Base-by-base conservation (phyloP, 2,113 vertebrate genomes). In the Caranx ignobilis region DNA sequence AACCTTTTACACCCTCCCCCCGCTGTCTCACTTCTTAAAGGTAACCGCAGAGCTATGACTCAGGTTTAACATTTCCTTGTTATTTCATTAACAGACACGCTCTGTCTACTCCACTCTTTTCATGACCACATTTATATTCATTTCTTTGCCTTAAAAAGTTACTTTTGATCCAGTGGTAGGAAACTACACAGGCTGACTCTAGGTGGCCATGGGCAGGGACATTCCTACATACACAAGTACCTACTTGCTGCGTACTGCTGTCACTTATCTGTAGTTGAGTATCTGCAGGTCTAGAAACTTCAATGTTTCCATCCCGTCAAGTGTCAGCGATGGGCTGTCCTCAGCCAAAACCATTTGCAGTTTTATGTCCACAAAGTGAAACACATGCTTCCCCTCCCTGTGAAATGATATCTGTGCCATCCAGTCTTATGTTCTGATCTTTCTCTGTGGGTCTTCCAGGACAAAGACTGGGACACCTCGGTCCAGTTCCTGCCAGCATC, bases 401-500 rank as follows among this genome's bases (percentile, higher is more conserved):
- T 75, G 35, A 66, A 60, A 41, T 39, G 3, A 10, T 48, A 32
- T 41, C 31, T 19, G 6, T 11, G 4, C 1, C 47, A 6, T 13
- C 67, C 7, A 18, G 16, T 32, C 48, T 37, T 15, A 43, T 57
- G 1, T 63, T 1, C 45, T 45, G 4, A 59, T 31, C 55, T 26
- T n/a, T 34, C 11, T 62, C 19, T 56, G 6, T 80, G 2, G 60
- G 56, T 65, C 45, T 32, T 81, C 35, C 63, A 96, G 95, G 91
- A 89, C 32, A 88, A 81, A 69, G 93, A 95, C 45, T 93, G 92
- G 93, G 94, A 94, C 13, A 55, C 88, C 0, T 9, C 81, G 1
- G 81, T 95, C 50, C 93, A 94, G 19, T 95, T 96, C 78, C 84
- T 96, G 64, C 94, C 90, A 1, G 92, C 92, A 0, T 76, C 93